These are phyloP conservation scores for Drosophila emarginata DNA, from an alignment of 2,888 invertebrate species.

Conservation along the genomic window DNA sequence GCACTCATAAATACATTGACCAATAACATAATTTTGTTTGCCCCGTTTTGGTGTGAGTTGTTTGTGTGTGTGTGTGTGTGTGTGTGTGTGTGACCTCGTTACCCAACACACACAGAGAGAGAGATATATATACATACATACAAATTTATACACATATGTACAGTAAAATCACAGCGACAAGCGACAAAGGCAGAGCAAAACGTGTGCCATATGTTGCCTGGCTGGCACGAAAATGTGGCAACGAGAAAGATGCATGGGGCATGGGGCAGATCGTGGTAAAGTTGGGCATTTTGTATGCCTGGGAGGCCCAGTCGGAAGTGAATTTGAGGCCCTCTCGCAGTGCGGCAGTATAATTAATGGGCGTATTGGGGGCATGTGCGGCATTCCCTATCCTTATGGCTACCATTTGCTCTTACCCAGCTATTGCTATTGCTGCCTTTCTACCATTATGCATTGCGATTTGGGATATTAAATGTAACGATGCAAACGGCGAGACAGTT, in stretches of 20 bases:
- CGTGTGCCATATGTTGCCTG: conserved; percentile 61
- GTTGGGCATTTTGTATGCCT: neutral
- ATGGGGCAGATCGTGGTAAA: neutral
- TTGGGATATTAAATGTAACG: conserved; percentile 68
- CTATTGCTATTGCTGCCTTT: neutral
- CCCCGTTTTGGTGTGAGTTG: conserved; percentile 13
- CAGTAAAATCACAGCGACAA: conserved; percentile 56
- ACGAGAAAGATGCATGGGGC: neutral
- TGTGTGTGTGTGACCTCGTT: conserved; percentile 61
- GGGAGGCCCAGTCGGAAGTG: conserved; percentile 33
- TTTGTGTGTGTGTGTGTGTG: conserved; percentile 20
- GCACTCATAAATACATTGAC: conserved; percentile 70
- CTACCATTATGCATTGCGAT: conserved; percentile 35
- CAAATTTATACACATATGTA: conserved; percentile 13
- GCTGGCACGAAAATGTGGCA: conserved; percentile 4
- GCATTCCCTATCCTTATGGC: conserved; percentile 12
- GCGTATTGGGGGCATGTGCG: conserved; percentile 59
- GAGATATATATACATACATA: conserved; percentile 19
- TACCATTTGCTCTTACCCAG: neutral
- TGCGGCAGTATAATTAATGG: conserved; percentile 74
- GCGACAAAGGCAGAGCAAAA: conserved; percentile 55
- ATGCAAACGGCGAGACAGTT: conserved; percentile 47
- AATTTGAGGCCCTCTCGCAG: conserved; percentile 44
- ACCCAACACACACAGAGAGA: conserved; percentile 37
- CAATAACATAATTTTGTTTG: conserved; percentile 70